These are phyloP conservation scores for Amphipyra berbera DNA, from an alignment of 2,888 invertebrate genomes.

Conservation along the genomic window DNA sequence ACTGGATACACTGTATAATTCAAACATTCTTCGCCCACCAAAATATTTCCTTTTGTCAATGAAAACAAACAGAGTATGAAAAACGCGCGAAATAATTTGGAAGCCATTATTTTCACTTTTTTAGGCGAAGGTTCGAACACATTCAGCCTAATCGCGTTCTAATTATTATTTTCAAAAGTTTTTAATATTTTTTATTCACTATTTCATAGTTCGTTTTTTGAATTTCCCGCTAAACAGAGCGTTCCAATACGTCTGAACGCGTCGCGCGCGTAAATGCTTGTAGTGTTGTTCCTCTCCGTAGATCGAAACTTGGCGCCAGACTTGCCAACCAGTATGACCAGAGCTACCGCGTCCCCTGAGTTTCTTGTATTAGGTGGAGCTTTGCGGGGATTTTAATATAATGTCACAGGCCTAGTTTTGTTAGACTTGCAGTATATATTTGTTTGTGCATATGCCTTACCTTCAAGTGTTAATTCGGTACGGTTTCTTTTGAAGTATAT, in stretches of 20 bases:
- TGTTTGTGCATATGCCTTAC: constrained; percentile 29
- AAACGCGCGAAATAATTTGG: constrained; percentile 62
- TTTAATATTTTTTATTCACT: neutral
- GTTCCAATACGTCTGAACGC: constrained; percentile 73
- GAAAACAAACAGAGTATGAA: constrained; percentile 65
- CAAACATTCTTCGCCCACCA: constrained; percentile 81
- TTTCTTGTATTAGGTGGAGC: neutral
- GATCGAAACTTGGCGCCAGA: constrained; percentile 72
- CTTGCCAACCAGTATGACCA: constrained; percentile 56
- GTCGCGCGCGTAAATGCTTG: constrained; percentile 69
- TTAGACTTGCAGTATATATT: constrained; percentile 45
- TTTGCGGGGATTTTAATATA: constrained; percentile 33
- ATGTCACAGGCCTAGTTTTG: constrained; percentile 56
- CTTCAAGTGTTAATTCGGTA: constrained; percentile 30
- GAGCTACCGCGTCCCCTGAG: constrained; percentile 61
- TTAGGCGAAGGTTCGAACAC: neutral
- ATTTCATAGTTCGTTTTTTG: constrained; percentile 35
- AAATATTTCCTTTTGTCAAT: constrained; percentile 67
- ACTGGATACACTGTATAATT: constrained; percentile 86
- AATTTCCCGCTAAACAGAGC: constrained; percentile 48
- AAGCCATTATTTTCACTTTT: constrained; percentile 36
- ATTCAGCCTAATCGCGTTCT: constrained; percentile 1
- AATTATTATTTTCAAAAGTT: neutral
- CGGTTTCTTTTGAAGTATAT: constrained; percentile 26
- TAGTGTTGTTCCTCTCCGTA: constrained; percentile 56